Evolutionary conservation across 2,888 invertebrate species (phyloP).

Genomic region (Meteorus colon): DNA sequence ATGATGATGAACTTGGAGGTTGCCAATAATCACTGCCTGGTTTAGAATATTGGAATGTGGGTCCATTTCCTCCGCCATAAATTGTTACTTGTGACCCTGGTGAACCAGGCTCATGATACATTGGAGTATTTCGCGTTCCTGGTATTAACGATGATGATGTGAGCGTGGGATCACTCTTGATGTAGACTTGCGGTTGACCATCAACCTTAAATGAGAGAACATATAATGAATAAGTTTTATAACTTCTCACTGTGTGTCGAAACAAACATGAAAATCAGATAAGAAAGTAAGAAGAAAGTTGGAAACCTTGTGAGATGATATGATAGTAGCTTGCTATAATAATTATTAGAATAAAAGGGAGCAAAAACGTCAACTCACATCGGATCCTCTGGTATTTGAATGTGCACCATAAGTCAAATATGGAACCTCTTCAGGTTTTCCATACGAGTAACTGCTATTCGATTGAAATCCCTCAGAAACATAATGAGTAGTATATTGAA

Average conservation of each 20-base stretch:
- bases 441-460: slow-evolving; percentile 61
- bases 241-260: not conserved
- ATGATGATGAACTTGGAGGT: slow-evolving; percentile 49
- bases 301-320: too few species aligned
- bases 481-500: slow-evolving; percentile 68
- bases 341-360: not conserved
- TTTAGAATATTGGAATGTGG: slow-evolving; percentile 77
- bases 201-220: slow-evolving; percentile 58
- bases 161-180: slow-evolving; percentile 81
- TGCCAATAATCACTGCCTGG: slow-evolving; percentile 69
- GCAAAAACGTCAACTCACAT: slow-evolving; percentile 57
- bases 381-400: slow-evolving; percentile 58
- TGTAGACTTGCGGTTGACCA: slow-evolving; percentile 76
- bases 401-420: slow-evolving; percentile 62
- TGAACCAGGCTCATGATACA: slow-evolving; percentile 76
- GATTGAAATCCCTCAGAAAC: slow-evolving; percentile 66
- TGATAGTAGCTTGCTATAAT: too few species aligned
- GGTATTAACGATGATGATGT: slow-evolving; percentile 78
- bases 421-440: slow-evolving; percentile 64
- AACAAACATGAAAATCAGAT: not conserved
- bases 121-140: slow-evolving; percentile 73
- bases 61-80: slow-evolving; percentile 73
- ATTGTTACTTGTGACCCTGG: slow-evolving; percentile 79
- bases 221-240: not conserved
- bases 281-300: too few species aligned